Evolutionary conservation across 1,140 invertebrate genomes (phyloP).

Genomic region (Nasonia vitripennis): DNA sequence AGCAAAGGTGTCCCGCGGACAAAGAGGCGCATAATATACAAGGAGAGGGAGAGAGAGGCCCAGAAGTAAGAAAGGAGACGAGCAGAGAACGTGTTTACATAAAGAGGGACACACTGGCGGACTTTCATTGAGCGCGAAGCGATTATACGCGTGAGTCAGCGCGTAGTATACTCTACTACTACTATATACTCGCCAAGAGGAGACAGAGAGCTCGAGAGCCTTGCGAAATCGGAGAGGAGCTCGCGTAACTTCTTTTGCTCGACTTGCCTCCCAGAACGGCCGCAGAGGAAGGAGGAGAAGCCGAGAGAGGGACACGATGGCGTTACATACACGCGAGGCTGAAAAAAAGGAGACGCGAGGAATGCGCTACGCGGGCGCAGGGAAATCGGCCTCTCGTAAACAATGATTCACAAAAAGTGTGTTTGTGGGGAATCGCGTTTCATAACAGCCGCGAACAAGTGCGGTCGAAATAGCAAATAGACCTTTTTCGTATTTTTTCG

Average conservation of each 20-base stretch:
- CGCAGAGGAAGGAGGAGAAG: not conserved
- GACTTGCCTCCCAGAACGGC: slow-evolving; percentile 29
- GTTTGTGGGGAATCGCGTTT: slow-evolving; percentile 41
- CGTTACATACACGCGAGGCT: not conserved
- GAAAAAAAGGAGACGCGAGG: slow-evolving; percentile 1
- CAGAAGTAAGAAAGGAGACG: not conserved
- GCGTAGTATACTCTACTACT: not conserved
- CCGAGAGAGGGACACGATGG: not conserved
- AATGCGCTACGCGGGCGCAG: slow-evolving; percentile 21
- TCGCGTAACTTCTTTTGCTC: slow-evolving; percentile 38
- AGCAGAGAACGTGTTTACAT: not conserved
- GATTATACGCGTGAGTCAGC: slow-evolving; percentile 16
- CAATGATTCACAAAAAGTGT: slow-evolving; percentile 43
- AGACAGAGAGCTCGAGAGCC: slow-evolving; percentile 13
- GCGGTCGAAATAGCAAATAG: not conserved
- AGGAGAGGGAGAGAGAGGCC: not conserved
- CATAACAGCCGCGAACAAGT: not conserved
- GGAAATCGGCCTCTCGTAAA: slow-evolving; percentile 32
- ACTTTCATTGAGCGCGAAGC: slow-evolving; percentile 25
- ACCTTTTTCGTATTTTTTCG: not conserved
- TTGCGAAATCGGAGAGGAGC: slow-evolving; percentile 44
- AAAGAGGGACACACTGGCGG: not conserved
- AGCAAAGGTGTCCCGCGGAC: not conserved
- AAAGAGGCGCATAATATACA: not conserved
- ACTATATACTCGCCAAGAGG: not conserved